Percentiles rank a stretch among this genome's conserved stretches.
These are phyloP conservation scores for Cyrtodaria siliqua DNA, from an alignment of 2,888 invertebrate genomes.

Conservation along the genomic window DNA sequence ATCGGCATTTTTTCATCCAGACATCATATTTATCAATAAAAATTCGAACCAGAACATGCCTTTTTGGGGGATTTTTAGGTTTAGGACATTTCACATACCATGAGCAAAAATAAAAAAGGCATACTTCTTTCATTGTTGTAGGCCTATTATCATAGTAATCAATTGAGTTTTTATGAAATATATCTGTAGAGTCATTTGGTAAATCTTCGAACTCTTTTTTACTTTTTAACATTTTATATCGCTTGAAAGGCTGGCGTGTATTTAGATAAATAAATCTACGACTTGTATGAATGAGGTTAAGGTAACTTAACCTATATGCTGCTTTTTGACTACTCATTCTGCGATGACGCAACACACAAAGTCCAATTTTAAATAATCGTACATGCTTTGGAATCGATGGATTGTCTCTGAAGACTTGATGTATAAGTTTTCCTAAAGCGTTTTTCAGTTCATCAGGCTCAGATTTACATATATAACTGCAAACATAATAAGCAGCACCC, in stretches of 20 bases:
- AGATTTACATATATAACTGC: conserved; percentile 39
- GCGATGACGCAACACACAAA: conserved; percentile 26
- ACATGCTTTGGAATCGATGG: not conserved
- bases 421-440: conserved; percentile 26
- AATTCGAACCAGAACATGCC: too few species aligned
- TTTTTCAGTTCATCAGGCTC: conserved; percentile 53
- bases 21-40: conserved; percentile 13
- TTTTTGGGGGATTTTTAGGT: too few species aligned
- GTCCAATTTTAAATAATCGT: conserved; percentile 14
- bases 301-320: conserved; percentile 13
- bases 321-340: conserved; percentile 28
- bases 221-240: conserved; percentile 10
- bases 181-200: not conserved
- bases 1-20: conserved; percentile 18
- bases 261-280: conserved; percentile 16
- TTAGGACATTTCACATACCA: conserved; percentile 42
- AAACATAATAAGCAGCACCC: conserved; percentile 46
- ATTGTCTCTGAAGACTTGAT: not conserved
- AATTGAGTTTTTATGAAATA: too few species aligned
- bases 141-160: too few species aligned
- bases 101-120: too few species aligned
- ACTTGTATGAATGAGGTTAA: not conserved
- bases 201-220: not conserved
- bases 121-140: too few species aligned
- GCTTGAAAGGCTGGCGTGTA: not conserved